phyloP scores from a whole-genome alignment of 1,140 invertebrate species.

The Drepana arcuata region DNA sequence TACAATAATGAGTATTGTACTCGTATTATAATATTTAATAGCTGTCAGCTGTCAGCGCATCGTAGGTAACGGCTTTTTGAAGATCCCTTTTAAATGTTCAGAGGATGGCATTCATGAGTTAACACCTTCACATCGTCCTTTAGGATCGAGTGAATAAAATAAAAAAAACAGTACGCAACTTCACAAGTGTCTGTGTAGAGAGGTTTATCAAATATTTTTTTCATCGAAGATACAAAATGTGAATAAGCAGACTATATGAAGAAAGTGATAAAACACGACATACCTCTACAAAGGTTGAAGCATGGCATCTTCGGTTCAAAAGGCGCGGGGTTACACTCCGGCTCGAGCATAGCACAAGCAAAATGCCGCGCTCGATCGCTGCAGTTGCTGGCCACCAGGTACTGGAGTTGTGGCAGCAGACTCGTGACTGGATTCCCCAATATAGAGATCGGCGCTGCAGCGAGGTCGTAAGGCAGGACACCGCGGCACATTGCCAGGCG shows the following conservation, averaged over 20 bases:
- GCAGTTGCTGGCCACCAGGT: slow-evolving; percentile 75
- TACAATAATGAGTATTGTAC: too few species aligned
- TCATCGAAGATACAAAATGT: too few species aligned
- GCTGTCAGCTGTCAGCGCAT: too few species aligned
- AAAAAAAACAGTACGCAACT: slow-evolving; percentile 1
- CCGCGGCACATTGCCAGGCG: slow-evolving; percentile 70
- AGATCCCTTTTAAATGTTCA: too few species aligned
- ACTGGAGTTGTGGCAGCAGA: slow-evolving; percentile 70
- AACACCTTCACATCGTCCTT: too few species aligned
- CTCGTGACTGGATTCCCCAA: slow-evolving; percentile 47
- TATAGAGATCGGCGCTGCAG: slow-evolving; percentile 47
- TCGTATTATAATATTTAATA: too few species aligned
- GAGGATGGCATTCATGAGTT: too few species aligned
- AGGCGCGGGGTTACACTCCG: slow-evolving; percentile 75
- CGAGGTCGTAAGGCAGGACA: slow-evolving; percentile 76
- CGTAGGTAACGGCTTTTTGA: too few species aligned
- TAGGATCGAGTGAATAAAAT: too few species aligned
- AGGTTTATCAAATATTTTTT: background rate
- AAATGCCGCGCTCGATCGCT: slow-evolving; percentile 75
- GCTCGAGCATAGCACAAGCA: slow-evolving; percentile 76
- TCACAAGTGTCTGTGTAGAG: too few species aligned
- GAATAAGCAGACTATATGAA: background rate
- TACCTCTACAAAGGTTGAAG: slow-evolving; percentile 77
- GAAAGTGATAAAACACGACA: slow-evolving; percentile 5
- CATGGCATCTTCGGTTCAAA: slow-evolving; percentile 75